Conservation (phyloP, 1,140 invertebrate genomes). For the Psix sp. region DNA sequence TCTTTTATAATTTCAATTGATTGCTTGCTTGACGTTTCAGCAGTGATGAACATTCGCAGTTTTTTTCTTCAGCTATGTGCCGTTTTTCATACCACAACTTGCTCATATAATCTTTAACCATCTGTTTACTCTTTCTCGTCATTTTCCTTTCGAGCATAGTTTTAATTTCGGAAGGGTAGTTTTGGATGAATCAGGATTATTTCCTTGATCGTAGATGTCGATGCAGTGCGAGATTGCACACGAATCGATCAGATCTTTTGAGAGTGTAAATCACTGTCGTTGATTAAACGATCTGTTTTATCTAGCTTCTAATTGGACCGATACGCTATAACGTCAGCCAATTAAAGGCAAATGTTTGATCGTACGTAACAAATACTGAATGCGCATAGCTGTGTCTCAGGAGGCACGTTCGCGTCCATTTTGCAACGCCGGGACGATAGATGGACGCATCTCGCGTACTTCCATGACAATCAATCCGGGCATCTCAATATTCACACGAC, state of each 20-base stretch:
- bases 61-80: no score
- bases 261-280: constrained; percentile 69
- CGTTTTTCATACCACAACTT: no score
- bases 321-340: constrained; percentile 67
- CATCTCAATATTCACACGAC: constrained; percentile 39
- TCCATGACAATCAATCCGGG: constrained; percentile 34
- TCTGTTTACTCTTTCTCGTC: no score
- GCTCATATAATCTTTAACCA: no score
- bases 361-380: constrained; percentile 62
- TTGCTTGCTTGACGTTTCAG: no score
- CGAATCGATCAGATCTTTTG: constrained; percentile 45
- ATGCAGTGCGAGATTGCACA: constrained; percentile 47
- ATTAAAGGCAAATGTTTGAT: constrained; percentile 67
- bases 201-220: constrained; percentile 10
- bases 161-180: background rate
- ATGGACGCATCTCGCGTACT: constrained; percentile 36
- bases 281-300: constrained; percentile 70
- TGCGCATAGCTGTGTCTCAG: constrained; percentile 39
- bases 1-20: no score
- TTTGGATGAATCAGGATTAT: constrained; percentile 14
- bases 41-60: no score
- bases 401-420: constrained; percentile 39
- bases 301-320: constrained; percentile 67
- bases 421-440: constrained; percentile 27
- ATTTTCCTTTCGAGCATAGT: no score